A percentile compares a stretch with the other conserved stretches of the same genome.
Conservation (phyloP, 2,797 vertebrate genomes). For the Pseudochaenichthys georgianus region DNA sequence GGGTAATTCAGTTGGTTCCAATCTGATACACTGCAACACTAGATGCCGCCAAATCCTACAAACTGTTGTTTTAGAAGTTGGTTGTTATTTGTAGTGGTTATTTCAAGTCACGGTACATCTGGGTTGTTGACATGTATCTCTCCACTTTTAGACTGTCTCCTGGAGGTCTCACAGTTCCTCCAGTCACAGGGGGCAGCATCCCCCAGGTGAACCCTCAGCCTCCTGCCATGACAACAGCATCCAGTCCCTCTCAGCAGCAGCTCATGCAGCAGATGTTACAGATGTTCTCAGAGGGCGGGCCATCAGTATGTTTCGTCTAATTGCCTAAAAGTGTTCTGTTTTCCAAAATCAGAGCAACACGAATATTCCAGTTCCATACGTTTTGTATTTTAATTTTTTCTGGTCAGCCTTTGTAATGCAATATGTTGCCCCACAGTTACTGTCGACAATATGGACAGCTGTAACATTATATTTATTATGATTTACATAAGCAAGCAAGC, state of each 20-base stretch:
- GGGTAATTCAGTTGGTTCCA: no score
- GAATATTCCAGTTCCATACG: background rate
- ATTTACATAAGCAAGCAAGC: no score
- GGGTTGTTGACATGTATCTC: background rate
- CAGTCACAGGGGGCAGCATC: slow-evolving; percentile 63
- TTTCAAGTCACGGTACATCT: background rate
- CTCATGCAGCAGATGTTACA: slow-evolving; percentile 96
- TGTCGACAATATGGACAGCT: no score
- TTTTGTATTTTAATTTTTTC: background rate
- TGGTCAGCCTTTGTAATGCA: background rate
- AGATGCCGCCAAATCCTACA: no score
- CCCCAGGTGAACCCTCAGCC: slow-evolving; percentile 73
- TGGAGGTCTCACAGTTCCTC: slow-evolving; percentile 78
- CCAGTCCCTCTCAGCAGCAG: slow-evolving; percentile 85
- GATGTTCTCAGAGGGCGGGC: slow-evolving; percentile 87
- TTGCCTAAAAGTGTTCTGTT: background rate
- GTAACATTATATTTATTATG: no score
- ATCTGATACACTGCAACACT: no score
- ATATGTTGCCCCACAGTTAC: no score
- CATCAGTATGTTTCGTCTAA: slow-evolving; percentile 81
- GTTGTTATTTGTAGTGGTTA: background rate
- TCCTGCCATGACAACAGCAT: slow-evolving; percentile 77
- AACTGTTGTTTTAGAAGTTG: background rate
- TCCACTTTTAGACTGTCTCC: slow-evolving; percentile 80
- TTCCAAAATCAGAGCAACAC: background rate